Evolutionary conservation across 1,140 invertebrate species (phyloP).

Genomic region (Dufourea novaeangliae): DNA sequence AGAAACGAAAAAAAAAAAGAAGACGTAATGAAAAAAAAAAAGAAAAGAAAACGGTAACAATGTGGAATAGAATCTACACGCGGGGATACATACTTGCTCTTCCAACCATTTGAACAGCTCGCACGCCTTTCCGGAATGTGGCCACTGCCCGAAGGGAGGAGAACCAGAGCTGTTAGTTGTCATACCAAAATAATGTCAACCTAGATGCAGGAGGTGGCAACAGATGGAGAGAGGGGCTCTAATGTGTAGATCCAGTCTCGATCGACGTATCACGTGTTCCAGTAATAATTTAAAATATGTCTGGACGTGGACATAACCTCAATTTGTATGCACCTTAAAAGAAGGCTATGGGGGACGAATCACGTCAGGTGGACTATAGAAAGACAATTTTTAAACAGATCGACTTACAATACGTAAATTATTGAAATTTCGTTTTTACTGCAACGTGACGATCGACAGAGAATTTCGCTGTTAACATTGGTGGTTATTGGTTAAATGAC

Average conservation of each 20-base stretch:
- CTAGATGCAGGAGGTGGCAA: slow-evolving; percentile 72
- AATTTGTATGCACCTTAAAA: too few relatives aligned
- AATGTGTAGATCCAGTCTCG: slow-evolving; percentile 51
- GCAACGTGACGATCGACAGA: slow-evolving; percentile 57
- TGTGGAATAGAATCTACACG: slow-evolving; percentile 77
- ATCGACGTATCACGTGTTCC: slow-evolving; percentile 50
- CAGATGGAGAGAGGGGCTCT: slow-evolving; percentile 52
- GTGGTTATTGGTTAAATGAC: slow-evolving; percentile 32
- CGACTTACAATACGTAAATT: too few relatives aligned
- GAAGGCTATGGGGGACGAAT: too few relatives aligned
- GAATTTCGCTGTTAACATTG: slow-evolving; percentile 41
- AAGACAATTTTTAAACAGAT: background rate
- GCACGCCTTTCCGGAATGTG: slow-evolving; percentile 99
- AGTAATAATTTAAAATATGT: too few relatives aligned
- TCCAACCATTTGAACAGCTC: slow-evolving; percentile 98
- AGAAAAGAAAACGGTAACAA: slow-evolving; percentile 67
- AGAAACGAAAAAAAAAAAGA: slow-evolving; percentile 1
- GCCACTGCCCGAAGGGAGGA: slow-evolving; percentile 90
- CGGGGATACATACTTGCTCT: slow-evolving; percentile 95
- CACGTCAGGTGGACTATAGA: too few relatives aligned
- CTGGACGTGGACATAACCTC: too few relatives aligned
- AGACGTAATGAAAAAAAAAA: background rate
- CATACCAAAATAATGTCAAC: slow-evolving; percentile 77
- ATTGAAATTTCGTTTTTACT: background rate
- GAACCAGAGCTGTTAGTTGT: slow-evolving; percentile 82